A percentile compares a stretch with the other conserved stretches of the same genome.
Evolutionary conservation across 2,113 vertebrate genomes (phyloP).

Genomic region (Mustela lutreola): DNA sequence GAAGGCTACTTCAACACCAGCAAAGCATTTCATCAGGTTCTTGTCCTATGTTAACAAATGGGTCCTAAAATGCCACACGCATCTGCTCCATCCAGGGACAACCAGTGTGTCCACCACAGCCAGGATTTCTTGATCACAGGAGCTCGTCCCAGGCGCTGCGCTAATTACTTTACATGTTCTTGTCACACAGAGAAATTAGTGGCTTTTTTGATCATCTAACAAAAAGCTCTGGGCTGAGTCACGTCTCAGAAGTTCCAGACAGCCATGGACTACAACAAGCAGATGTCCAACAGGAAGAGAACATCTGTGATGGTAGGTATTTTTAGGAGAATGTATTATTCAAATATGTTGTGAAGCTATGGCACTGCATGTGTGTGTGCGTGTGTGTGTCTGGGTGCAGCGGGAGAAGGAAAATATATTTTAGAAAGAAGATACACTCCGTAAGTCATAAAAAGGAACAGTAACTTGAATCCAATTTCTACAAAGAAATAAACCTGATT

Average conservation of each 20-base stretch:
- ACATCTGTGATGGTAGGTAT: background rate
- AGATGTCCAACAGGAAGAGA: background rate
- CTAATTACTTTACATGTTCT: background rate
- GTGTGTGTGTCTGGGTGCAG: no score
- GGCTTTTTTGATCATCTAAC: background rate
- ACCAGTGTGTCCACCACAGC: background rate
- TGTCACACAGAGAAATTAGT: background rate
- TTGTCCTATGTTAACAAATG: background rate
- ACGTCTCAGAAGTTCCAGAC: background rate
- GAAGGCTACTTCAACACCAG: background rate
- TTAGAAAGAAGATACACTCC: conserved; percentile 25
- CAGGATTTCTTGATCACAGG: background rate
- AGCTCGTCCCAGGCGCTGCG: background rate
- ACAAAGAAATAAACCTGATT: background rate
- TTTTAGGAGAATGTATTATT: conserved; percentile 38
- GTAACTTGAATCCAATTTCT: conserved; percentile 24
- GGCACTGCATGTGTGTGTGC: no score
- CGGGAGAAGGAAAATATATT: background rate
- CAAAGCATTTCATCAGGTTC: background rate
- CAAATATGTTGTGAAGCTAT: background rate
- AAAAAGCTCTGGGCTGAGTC: background rate
- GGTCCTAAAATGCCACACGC: background rate
- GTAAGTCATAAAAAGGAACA: background rate
- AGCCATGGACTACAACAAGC: background rate
- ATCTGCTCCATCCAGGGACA: background rate